Evolutionary conservation across 1,140 invertebrate genomes (phyloP), one percentile per base, ranked within the genome.

Genomic region (Matsumurasca onukii): DNA sequence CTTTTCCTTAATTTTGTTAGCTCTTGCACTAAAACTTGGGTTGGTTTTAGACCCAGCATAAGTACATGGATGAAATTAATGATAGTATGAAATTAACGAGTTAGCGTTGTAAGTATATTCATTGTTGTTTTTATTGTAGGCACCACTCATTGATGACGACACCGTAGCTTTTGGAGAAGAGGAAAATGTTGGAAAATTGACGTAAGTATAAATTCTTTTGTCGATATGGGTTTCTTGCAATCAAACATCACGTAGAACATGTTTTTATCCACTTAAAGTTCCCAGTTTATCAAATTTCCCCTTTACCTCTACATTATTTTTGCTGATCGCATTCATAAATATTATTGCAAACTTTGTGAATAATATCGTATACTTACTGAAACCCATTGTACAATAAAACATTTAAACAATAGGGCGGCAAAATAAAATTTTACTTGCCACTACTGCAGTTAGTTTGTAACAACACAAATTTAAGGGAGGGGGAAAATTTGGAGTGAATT

Each of bases 151-250:
- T 25, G 73, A 73, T 45, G 91, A 94, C 80, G 92, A 95, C 80
- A 92, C 91, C 15, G 84, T 93, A 70, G 91, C 88, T 17, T 94
- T 95, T 76, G 92, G 92, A 1, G 91, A 94, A 73, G 92, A 94
- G 78, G 90, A 93, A 73, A 84, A 86, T 73, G 82, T 71, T 70
- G 74, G 75, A 64, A 81, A 78, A 72, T 76, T 84, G 20, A 82
- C 80, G 83, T 85, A 78, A 76, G 76, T 75, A 63, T 63, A 59
- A 25, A 5, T 22, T 69, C 57, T 51, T 29, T 30, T 15, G 22
- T 27, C 31, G 65, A 52, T 64, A 62, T 39, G 15, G 67, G 69
- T 13, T 52, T 73, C 63, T 68, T 17, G 62, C 24, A 70, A 57
- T 67, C 29, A 51, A 39, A n/a, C 31, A 63, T 25, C 31, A 31